Evolutionary conservation across 2,888 invertebrate genomes (phyloP), one percentile per base, ranked within the genome.

Genomic region (Carterocephalus palaemon): DNA sequence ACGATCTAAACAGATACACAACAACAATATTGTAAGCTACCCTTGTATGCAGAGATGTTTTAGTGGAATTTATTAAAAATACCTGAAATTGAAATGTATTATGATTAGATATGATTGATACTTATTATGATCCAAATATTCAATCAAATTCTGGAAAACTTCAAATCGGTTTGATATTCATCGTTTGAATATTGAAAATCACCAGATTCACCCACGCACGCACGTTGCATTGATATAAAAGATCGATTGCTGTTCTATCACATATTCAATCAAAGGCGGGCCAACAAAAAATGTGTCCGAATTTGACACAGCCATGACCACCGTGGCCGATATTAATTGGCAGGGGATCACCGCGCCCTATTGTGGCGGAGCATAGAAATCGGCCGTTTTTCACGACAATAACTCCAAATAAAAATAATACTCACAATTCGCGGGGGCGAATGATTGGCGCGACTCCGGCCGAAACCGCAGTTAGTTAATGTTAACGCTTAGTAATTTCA

Each of bases 271-370:
- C 16, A 40, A 40, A 26, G 66, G 62, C 54, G 49, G 46, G 52
- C 51, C 56, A 57, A 58, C 61, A 65, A 78, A 78, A 78, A 81
- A 73, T 60, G 53, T 74, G 70, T 76, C 74, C 61, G 70, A 71
- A 59, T 77, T 73, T 77, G 83, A 78, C 76, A 70, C 64, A 62
- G 60, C 56, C 67, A 62, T 81, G 85, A 84, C 84, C 86, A 75
- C 83, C 82, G 76, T 77, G 77, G 61, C 83, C 71, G 62, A 84
- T 74, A 60, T 76, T 84, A 85, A 86, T 86, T 86, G 86, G 84
- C 84, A 82, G 83, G 86, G 86, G 84, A 74, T 70, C 74, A 56
- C 59, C 54, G 53, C 59, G 62, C 75, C 53, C 75, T 67, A 76
- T 68, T 68, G 67, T 72, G 60, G 62, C 49, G 46, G 56, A 56